Conservation (phyloP, 2,797 vertebrate genomes). For the Nothura maculosa region DNA sequence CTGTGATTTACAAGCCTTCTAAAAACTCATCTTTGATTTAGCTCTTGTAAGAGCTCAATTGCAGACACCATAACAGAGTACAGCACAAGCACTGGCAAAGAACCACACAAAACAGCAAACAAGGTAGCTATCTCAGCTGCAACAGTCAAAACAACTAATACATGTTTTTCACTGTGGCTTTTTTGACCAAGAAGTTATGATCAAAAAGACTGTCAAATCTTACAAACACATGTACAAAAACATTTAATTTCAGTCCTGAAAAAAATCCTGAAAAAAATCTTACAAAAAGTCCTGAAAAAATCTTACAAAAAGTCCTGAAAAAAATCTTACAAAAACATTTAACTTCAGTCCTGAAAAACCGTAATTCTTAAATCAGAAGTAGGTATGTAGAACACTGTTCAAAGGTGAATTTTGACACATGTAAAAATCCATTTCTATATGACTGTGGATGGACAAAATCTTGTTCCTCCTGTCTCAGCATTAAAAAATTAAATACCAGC, state of each 20-base stretch:
- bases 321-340: not conserved
- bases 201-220: not conserved
- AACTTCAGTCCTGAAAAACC: not conserved
- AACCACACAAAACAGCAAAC: not conserved
- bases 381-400: not conserved
- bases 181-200: not conserved
- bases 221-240: not conserved
- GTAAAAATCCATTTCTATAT: not conserved
- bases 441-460: not conserved
- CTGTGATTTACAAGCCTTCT: not conserved
- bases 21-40: fast-evolving
- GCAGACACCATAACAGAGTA: not conserved
- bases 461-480: not conserved
- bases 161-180: fast-evolving
- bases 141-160: not conserved
- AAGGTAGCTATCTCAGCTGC: not conserved
- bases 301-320: no score
- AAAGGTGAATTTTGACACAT: not conserved
- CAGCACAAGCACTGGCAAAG: not conserved
- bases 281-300: no score
- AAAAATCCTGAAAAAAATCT: no score
- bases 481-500: not conserved
- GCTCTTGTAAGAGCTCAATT: not conserved
- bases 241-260: no score
- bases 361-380: fast-evolving